These are phyloP conservation scores for Peromyscus californicus DNA, from an alignment of 2,113 vertebrate species.

Conservation along the genomic window DNA sequence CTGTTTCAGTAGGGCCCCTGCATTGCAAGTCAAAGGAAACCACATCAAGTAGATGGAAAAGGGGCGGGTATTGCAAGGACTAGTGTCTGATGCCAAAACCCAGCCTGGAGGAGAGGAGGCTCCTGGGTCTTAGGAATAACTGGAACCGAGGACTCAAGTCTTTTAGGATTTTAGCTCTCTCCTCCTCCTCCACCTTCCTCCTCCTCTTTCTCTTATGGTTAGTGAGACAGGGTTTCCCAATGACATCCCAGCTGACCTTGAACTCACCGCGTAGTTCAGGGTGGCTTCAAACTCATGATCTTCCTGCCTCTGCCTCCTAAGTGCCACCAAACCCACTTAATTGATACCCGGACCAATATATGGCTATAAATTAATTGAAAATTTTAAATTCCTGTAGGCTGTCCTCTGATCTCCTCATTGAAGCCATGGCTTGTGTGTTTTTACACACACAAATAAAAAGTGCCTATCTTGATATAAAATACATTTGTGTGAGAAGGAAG, in stretches of 20 bases:
- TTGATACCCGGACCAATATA: background rate
- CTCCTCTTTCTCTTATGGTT: background rate
- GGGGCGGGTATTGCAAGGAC: background rate
- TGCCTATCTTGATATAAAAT: slow-evolving; percentile 17
- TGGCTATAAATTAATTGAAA: background rate
- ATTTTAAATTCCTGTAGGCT: background rate
- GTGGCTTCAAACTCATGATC: background rate
- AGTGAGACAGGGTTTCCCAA: background rate
- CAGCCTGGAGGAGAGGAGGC: background rate
- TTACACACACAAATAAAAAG: background rate
- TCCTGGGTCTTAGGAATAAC: background rate
- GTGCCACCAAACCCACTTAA: background rate
- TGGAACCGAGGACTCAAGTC: background rate
- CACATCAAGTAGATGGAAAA: background rate
- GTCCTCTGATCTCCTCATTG: background rate
- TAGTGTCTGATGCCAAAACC: background rate
- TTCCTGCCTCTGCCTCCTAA: background rate
- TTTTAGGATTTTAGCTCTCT: background rate
- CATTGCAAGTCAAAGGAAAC: slow-evolving; percentile 11
- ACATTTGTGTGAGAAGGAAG: background rate
- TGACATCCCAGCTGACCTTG: background rate
- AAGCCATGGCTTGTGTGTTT: background rate
- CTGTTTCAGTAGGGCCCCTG: background rate
- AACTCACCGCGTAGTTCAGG: background rate
- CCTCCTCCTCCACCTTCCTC: background rate